Conservation (phyloP, 2,797 vertebrate genomes). For the Crax fasciolata region DNA sequence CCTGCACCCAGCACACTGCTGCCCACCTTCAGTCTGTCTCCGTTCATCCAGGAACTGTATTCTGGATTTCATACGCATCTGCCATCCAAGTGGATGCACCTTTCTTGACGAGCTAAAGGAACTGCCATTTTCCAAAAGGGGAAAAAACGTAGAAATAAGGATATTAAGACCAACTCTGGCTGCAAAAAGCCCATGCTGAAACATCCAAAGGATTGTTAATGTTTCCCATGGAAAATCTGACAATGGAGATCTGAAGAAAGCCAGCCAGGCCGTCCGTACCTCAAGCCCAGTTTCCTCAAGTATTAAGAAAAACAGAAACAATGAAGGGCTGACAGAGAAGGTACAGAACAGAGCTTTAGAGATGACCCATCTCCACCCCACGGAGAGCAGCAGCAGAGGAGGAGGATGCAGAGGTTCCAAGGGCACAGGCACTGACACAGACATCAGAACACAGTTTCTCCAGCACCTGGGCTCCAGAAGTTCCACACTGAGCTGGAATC, state of each 20-base stretch:
- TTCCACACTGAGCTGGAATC: not conserved
- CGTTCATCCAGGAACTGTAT: not conserved
- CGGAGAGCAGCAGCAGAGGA: not conserved
- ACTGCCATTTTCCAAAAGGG: not conserved
- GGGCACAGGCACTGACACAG: not conserved
- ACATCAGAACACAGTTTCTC: not conserved
- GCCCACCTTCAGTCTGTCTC: not conserved
- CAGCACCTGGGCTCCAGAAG: not conserved
- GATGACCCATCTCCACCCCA: not conserved
- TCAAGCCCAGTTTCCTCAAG: not conserved
- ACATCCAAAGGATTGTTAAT: not conserved
- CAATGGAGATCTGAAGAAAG: not conserved
- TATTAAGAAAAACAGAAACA: not conserved
- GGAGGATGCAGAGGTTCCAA: fast-evolving
- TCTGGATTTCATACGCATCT: not conserved
- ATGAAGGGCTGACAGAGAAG: not conserved
- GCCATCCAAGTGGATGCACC: not conserved
- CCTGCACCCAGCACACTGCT: not conserved
- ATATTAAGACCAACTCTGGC: not conserved
- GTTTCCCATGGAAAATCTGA: not conserved
- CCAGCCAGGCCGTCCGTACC: not conserved
- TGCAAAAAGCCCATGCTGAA: fast-evolving
- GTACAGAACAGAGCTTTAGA: not conserved
- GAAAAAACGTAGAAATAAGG: fast-evolving
- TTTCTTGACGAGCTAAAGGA: not conserved